Base-by-base conservation (phyloP, 2,113 vertebrate species). In the Oreochromis niloticus region DNA sequence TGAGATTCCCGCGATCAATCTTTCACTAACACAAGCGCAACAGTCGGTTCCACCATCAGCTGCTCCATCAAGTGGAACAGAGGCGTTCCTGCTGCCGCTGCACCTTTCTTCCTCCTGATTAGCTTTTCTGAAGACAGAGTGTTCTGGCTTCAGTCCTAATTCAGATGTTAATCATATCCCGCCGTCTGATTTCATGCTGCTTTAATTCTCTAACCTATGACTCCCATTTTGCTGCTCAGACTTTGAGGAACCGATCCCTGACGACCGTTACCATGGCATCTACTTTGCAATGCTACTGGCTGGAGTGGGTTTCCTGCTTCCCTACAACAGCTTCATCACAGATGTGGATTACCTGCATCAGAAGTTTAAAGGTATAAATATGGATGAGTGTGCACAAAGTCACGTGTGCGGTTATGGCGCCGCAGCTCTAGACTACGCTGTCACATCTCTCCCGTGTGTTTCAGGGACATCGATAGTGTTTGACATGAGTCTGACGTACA, bases 251-350 rank as follows among this genome's bases (percentile, higher is more conserved):
- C 97, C 97, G 0, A 96, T 97, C 61, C 98, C 99, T 1, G 97
- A 98, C 5, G 99, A 99, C 93, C 96, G 97, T 88, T 99, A 99
- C 95, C 98, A 98, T 84, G 98, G 98, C 85, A 98, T 99, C 95
- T 99, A 99, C 90, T 99, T 99, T 39, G 98, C 99, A 2, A 99
- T 99, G 99, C 95, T 99, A 83, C 95, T 99, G 95, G 98, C 99
- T 0, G 98, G 99, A 7, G 98, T 99, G 73, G 99, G 99, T 24
- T 99, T 99, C 95, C 97, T 99, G 86, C 97, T 99, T 89, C 99
- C 99, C 0, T 99, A 99, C 96, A 99, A 99, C 95, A 99, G 99
- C 85, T 99, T 99, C 89, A 99, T 99, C 93, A 99, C 98, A 0
- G 99, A 99, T 1, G 99, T 99, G 87, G 99, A 99, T 92, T 99